Percentiles rank a stretch among this genome's conserved stretches.
phyloP scores from a whole-genome alignment of 2,797 vertebrate species.

The Loriculus beryllinus region DNA sequence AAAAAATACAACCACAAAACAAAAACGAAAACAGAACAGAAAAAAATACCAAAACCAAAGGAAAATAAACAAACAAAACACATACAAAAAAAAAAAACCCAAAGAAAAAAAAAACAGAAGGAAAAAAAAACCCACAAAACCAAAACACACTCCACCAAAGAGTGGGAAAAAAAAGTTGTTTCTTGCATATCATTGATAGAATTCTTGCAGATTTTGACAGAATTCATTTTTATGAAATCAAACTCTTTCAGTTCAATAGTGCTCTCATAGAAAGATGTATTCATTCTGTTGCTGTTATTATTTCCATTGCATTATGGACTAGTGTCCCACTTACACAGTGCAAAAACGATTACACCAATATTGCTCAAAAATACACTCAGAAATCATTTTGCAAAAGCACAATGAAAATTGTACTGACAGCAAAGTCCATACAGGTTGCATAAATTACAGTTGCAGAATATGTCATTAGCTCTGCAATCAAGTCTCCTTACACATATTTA shows the following conservation, averaged over 20 bases:
- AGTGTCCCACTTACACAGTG: background rate
- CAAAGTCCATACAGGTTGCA: background rate
- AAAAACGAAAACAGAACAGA: background rate
- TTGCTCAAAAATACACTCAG: background rate
- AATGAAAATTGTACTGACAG: background rate
- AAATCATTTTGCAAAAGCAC: background rate
- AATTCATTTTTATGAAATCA: background rate
- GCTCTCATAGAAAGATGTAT: background rate
- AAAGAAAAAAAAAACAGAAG: background rate
- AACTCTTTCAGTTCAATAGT: background rate
- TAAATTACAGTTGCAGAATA: background rate
- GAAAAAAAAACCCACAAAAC: too few species aligned
- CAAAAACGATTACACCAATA: background rate
- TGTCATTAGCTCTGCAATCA: background rate
- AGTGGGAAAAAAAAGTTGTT: background rate
- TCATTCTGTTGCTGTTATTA: background rate
- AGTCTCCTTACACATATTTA: background rate
- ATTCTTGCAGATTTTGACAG: background rate
- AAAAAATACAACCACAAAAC: background rate
- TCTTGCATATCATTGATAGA: background rate
- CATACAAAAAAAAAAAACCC: background rate
- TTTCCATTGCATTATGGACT: background rate
- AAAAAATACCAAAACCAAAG: background rate
- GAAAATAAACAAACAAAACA: background rate
- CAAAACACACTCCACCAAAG: background rate